Conservation (phyloP, 2,888 invertebrate species). For the Drosophila affinis region DNA sequence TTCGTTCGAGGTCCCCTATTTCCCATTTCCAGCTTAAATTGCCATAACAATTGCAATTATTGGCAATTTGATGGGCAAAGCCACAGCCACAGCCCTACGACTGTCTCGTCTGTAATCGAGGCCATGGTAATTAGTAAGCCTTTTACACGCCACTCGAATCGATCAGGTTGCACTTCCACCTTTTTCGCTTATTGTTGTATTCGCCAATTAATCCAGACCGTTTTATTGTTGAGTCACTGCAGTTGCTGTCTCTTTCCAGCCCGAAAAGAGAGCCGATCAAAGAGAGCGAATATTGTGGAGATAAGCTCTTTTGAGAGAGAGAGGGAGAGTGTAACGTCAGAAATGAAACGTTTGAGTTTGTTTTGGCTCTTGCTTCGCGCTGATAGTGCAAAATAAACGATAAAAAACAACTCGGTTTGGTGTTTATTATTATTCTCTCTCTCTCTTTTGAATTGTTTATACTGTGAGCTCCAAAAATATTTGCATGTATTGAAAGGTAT, state of each 20-base stretch:
- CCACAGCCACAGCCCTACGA: not conserved
- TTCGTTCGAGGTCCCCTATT: not conserved
- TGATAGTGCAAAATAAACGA: conserved; percentile 30
- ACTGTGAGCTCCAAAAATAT: conserved; percentile 27
- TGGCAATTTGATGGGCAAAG: conserved; percentile 25
- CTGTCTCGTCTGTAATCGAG: conserved; percentile 10
- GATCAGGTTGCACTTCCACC: conserved; percentile 21
- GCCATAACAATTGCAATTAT: conserved; percentile 23
- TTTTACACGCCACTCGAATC: conserved; percentile 42
- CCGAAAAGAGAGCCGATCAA: not conserved
- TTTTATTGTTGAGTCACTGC: not conserved
- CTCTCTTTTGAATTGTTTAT: conserved; percentile 2
- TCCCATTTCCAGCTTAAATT: conserved; percentile 9
- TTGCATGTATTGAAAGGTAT: conserved; percentile 2
- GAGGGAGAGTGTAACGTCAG: conserved; percentile 17
- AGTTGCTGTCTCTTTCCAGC: conserved; percentile 14
- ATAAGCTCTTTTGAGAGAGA: not conserved
- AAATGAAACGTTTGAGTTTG: conserved; percentile 31
- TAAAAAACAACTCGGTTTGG: conserved; percentile 3
- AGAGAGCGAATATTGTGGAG: not conserved
- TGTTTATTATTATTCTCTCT: conserved; percentile 10
- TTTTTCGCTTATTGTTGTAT: conserved; percentile 1
- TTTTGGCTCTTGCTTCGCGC: conserved; percentile 19
- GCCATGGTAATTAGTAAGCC: conserved; percentile 18
- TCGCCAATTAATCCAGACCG: conserved; percentile 1